Base-by-base conservation (phyloP, 1,140 invertebrate species). In the Globodera ellingtonae region DNA sequence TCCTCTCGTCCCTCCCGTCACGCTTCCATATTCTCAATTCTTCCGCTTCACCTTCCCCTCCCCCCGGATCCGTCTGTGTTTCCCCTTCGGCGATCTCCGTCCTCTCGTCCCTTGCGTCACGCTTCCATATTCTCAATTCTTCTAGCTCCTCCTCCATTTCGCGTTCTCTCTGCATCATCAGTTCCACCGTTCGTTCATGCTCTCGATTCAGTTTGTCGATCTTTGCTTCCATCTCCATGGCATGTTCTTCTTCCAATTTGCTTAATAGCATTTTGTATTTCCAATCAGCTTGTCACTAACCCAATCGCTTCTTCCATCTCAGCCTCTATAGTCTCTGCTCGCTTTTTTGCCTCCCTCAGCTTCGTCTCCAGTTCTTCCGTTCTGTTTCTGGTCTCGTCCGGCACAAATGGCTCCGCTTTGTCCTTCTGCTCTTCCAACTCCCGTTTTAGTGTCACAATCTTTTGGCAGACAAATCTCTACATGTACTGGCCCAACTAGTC, bases 241-340 rank as follows among this genome's bases (percentile, higher is more conserved):
- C 10, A 2, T 81, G 76, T 69, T 70, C 46, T 59, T 81, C 56
- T 48, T 81, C 80, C 66, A 47, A 18, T 24, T 50, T 21, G 13
- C 80, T 80, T 18, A 10, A 79, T 48, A 50, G 8, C 15, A 62
- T 62, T 35, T 18, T 18, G 56, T 62, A 6, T 18, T 6, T 62
- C 5, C 18, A 15, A 62, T 62, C 95, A 90, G 94, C 94, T 81
- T 56, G 85, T 91, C 85, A 91, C 91, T 87, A 99, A 95, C 90
- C 94, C 94, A 90, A 98, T 94, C 89, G 97, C 92, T 86, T 98
- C 96, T 87, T 97, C 97, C 92, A 98, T 98, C 90, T 96, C 97
- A 87, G 94, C 95, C 91, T 94, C 94, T 91, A 99, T 98, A 90
- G 98, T 95, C 90, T 95, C 96, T 48, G 13, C 24, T n/a, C 48